Base-by-base conservation (phyloP, 2,888 invertebrate species). In the Diloba caeruleocephala region DNA sequence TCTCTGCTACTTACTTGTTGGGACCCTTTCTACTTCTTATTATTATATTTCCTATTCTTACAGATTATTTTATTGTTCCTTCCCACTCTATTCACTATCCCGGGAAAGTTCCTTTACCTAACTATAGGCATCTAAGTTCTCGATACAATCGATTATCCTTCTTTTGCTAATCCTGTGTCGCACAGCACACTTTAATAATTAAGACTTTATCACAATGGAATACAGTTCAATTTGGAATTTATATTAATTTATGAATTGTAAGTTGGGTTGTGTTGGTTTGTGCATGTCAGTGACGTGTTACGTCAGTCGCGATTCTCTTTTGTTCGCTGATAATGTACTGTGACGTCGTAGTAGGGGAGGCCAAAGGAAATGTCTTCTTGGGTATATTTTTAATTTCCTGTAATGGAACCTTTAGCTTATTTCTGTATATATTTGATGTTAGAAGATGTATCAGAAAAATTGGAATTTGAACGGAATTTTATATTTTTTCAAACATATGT, bases 261-360 rank as follows among this genome's bases (percentile, higher is more conserved):
- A 17, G 36, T 33, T 8, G 33, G 21, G 25, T 23, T 39, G 25
- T 28, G 19, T 29, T 39, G 55, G 64, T 53, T 73, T 68, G 60
- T 61, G 67, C 62, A 69, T 84, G 85, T 56, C 64, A 75, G 79
- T 83, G 84, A 84, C 83, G 75, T 78, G 71, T 77, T 77, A 79
- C 78, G 85, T 85, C 84, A 78, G 49, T 62, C 71, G 76, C 76
- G 78, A 82, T 84, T 78, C 69, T 81, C 85, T 85, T 85, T 85
- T 86, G 81, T 85, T 79, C 76, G 72, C 71, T 71, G 68, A 78
- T 83, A 83, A 85, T 76, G 76, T 74, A 74, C 51, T 64, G 71
- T 78, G 84, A 85, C 79, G 77, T 78, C 58, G 68, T 43, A 23
- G 9, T 4, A 34, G 64, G 51, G 71, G 67, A 56, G 50, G 37